phyloP scores from a whole-genome alignment of 2,797 vertebrate species.

The Acrossocheilus fasciatus region DNA sequence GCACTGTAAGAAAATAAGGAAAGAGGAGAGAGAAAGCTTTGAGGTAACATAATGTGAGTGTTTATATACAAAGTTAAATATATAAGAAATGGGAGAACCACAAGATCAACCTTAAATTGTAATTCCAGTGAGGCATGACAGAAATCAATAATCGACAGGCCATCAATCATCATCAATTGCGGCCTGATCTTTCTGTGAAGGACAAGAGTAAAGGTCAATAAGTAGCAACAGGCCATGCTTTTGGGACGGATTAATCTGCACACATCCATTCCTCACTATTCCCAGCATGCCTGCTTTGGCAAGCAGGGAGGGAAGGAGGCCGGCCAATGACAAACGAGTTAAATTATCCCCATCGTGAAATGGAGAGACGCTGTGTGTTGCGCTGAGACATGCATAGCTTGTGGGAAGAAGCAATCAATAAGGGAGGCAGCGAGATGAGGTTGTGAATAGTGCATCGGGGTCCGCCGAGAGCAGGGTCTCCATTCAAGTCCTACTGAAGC shows the following conservation, averaged over 20 bases:
- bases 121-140: constrained; percentile 21
- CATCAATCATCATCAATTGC: constrained; percentile 28
- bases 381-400: constrained; percentile 46
- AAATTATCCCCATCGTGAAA: constrained; percentile 45
- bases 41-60: not conserved
- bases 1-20: not conserved
- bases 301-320: not conserved
- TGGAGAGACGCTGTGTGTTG: constrained; percentile 42
- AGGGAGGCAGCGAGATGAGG: constrained; percentile 18
- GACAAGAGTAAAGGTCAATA: not conserved
- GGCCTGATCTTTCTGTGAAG: not conserved
- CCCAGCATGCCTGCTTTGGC: not conserved
- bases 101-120: constrained; percentile 18
- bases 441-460: constrained; percentile 24
- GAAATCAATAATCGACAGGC: constrained; percentile 24
- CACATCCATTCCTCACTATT: not conserved
- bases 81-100: constrained; percentile 12
- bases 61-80: not conserved
- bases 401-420: constrained; percentile 47
- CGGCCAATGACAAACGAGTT: constrained; percentile 49
- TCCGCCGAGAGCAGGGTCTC: constrained; percentile 7
- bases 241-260: constrained; percentile 13
- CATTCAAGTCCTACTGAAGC: constrained; percentile 17
- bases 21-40: not conserved
- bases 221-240: not conserved